Conservation (phyloP, 2,888 invertebrate genomes). For the Melinaea marsaeus region DNA sequence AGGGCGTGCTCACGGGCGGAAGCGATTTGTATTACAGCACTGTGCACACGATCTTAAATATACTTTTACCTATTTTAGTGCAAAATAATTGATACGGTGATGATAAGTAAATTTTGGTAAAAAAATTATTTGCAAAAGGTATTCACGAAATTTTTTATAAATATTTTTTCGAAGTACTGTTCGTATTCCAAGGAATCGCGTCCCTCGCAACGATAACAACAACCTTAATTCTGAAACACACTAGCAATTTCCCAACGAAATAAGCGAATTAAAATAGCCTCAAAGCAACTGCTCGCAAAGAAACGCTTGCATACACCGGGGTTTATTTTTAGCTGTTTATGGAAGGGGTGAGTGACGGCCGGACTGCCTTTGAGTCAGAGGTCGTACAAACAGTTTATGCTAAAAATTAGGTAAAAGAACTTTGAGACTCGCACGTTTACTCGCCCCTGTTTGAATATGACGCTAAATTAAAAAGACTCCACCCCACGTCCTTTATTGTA, state of each 20-base stretch:
- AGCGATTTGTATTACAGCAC: constrained; percentile 22
- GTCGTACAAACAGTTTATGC: constrained; percentile 31
- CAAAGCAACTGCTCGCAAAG: constrained; percentile 69
- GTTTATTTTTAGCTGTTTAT: constrained; percentile 66
- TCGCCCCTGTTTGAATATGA: constrained; percentile 11
- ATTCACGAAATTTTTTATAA: too few species aligned
- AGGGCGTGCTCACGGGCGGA: constrained; percentile 23
- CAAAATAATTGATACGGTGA: too few species aligned
- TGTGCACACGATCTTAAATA: background rate
- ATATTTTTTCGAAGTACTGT: too few species aligned
- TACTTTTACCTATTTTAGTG: too few species aligned
- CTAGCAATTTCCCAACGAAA: constrained; percentile 65
- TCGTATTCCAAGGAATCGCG: constrained; percentile 9
- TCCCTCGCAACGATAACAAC: constrained; percentile 23
- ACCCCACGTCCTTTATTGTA: background rate
- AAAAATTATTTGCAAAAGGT: too few species aligned
- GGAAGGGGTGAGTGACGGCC: constrained; percentile 47
- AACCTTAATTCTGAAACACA: constrained; percentile 59
- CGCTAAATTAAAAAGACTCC: constrained; percentile 18
- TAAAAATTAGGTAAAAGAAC: constrained; percentile 35
- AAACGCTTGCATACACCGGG: constrained; percentile 57
- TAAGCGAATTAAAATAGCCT: constrained; percentile 74
- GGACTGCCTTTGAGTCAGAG: constrained; percentile 60
- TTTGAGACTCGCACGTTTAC: constrained; percentile 28
- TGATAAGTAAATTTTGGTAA: too few species aligned